Conservation (phyloP, 2,888 invertebrate genomes). For the Liopterus haemorrhoidalis region DNA sequence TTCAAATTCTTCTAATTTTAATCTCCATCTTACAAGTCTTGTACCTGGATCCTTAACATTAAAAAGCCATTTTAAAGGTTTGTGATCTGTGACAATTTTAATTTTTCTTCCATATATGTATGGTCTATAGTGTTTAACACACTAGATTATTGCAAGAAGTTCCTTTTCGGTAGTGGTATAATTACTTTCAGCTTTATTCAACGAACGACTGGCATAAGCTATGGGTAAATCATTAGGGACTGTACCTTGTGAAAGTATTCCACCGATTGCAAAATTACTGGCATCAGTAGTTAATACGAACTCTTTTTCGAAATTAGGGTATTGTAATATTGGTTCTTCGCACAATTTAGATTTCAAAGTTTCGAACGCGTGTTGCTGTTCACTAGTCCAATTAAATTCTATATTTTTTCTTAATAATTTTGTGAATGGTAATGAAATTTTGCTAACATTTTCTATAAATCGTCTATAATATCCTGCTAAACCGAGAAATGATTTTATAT, state of each 20-base stretch:
- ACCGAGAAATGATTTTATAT: conserved; percentile 30
- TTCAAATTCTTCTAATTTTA: conserved; percentile 34
- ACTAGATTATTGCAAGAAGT: conserved; percentile 33
- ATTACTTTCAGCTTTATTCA: conserved; percentile 32
- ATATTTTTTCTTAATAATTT: conserved; percentile 20
- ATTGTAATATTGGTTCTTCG: conserved; percentile 26
- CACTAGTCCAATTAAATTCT: conserved; percentile 7
- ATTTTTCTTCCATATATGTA: conserved; percentile 36
- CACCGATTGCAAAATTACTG: conserved; percentile 26
- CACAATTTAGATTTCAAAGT: conserved; percentile 34
- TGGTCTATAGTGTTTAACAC: conserved; percentile 33
- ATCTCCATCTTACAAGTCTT: conserved; percentile 33
- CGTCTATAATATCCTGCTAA: conserved; percentile 32
- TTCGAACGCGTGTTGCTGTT: conserved; percentile 41
- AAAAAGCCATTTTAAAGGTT: conserved; percentile 32
- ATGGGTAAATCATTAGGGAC: conserved; percentile 30
- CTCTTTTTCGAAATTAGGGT: conserved; percentile 30
- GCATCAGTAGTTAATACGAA: conserved; percentile 33
- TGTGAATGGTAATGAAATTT: conserved; percentile 30
- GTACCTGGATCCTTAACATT: conserved; percentile 30
- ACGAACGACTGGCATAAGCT: conserved; percentile 32
- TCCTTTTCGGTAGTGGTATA: conserved; percentile 35
- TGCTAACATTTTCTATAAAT: conserved; percentile 31
- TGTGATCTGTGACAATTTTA: conserved; percentile 37
- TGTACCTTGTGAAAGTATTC: conserved; percentile 29